Base-by-base conservation (phyloP, 2,113 vertebrate species). In the Bolborhynchus lineola region DNA sequence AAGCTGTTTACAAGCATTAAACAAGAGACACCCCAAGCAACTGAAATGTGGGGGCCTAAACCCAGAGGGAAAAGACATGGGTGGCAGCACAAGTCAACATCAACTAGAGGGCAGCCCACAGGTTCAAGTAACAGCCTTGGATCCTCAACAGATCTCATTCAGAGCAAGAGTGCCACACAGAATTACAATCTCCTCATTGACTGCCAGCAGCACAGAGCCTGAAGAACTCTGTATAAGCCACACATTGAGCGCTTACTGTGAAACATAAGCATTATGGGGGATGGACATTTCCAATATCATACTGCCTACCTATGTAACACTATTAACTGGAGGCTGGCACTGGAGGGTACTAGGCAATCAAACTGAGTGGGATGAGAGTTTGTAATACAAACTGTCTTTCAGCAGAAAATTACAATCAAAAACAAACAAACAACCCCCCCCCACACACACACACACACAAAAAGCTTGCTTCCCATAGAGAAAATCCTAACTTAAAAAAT, bases 81-180 rank as follows among this genome's bases (percentile, higher is more conserved):
- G 65, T 79, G 62, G 78, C 63, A 85, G 78, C 74, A 85, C 57
- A 92, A 88, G 67, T 90, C 78, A 92, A 15, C 75, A 69, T 59
- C 68, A 67, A 37, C 88, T 25, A 47, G 8, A 86, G 42, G 25
- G 52, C n/a, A 82, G 42, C 52, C 79, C 70, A 35, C 1, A 13
- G 50, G 82, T 78, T 62, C 64, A 16, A 46, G 31, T 1, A 47
- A 16, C 50, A 90, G 79, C 52, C 37, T 71, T 42, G 55, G 75
- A 70, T 69, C 71, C 71, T 64, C 75, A 50, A 1, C 16, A 49
- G 75, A 76, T 39, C 31, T 67, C 11, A 10, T 42, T 92, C 67
- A 76, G 82, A 80, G 35, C 47, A 65, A 20, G 28, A 79, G 25
- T 83, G 76, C 67, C 91, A 72, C 53, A 49, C 5, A 44, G 49